Evolutionary conservation across 2,888 invertebrate genomes (phyloP).

Genomic region (Parascotia fuliginaria): DNA sequence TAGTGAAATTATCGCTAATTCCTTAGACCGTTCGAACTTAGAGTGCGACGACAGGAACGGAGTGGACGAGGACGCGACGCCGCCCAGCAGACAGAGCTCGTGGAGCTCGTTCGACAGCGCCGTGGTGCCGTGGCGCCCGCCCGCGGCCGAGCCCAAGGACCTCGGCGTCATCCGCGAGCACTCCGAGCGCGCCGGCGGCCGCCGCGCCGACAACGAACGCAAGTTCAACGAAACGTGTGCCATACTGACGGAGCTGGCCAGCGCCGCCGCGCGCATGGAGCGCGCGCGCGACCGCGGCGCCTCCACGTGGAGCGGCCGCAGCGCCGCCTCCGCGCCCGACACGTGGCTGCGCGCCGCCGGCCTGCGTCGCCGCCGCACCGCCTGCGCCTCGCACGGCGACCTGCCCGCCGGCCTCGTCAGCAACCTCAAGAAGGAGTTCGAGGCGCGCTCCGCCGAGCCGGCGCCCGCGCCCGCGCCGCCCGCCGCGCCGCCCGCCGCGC

Average conservation of each 20-base stretch:
- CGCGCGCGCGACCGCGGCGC: conserved; percentile 68
- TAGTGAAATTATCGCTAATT: conserved; percentile 89
- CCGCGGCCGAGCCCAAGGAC: conserved; percentile 57
- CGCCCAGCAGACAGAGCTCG: conserved; percentile 88
- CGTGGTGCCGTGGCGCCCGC: conserved; percentile 89
- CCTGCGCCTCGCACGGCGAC: conserved; percentile 74
- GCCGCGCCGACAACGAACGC: conserved; percentile 69
- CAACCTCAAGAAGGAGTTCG: conserved; percentile 95
- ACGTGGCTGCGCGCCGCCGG: conserved; percentile 78
- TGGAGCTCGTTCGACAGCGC: conserved; percentile 93
- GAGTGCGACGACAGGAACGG: conserved; percentile 79
- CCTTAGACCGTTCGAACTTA: conserved; percentile 88
- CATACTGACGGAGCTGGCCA: conserved; percentile 86
- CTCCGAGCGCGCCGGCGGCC: conserved; percentile 46
- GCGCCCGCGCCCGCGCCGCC: conserved; percentile 79
- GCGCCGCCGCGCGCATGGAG: conserved; percentile 71
- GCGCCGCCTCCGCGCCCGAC: conserved; percentile 88
- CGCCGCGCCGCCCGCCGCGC: conserved; percentile 89
- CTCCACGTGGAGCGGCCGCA: conserved; percentile 77
- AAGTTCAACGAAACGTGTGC: conserved; percentile 85
- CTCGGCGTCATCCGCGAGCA: conserved; percentile 75
- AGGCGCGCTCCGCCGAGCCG: conserved; percentile 88
- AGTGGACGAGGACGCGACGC: conserved; percentile 62
- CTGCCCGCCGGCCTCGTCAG: conserved; percentile 90
- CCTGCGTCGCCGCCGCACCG: conserved; percentile 72